Conservation (phyloP, 2,113 vertebrate genomes). For the Podarcis muralis region DNA sequence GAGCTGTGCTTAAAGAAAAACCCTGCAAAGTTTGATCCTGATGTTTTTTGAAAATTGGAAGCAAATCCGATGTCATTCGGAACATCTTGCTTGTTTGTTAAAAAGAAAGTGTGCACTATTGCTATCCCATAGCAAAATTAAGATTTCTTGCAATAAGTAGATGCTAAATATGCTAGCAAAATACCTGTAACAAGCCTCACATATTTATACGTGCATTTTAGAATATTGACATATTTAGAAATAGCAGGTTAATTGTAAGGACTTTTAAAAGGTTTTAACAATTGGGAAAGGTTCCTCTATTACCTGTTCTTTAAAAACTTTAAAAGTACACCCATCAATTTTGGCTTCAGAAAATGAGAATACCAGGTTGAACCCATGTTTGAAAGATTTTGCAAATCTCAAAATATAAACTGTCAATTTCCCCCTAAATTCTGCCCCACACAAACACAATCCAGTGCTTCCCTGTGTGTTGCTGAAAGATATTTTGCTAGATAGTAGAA, state of each 20-base stretch:
- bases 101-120: conserved; percentile 45
- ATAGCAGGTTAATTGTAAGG: conserved; percentile 51
- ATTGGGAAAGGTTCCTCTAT: background rate
- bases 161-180: background rate
- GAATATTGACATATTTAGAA: conserved; percentile 49
- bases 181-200: background rate
- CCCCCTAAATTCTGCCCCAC: conserved; percentile 26
- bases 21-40: conserved; percentile 47
- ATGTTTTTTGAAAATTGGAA: conserved; percentile 50
- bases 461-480: conserved; percentile 45
- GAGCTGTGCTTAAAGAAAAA: conserved; percentile 19
- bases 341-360: conserved; percentile 45
- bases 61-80: conserved; percentile 60
- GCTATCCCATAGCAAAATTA: conserved; percentile 32
- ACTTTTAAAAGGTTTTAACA: conserved; percentile 38
- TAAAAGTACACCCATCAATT: conserved; percentile 11
- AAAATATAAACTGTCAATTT: conserved; percentile 51
- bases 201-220: conserved; percentile 29
- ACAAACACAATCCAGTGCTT: conserved; percentile 24
- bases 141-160: background rate
- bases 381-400: conserved; percentile 44
- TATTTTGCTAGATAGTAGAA: conserved; percentile 41
- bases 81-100: conserved; percentile 39
- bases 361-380: conserved; percentile 40
- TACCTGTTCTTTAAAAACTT: conserved; percentile 24